Conservation (phyloP, 2,113 vertebrate species). For the Trogon surrucura region DNA sequence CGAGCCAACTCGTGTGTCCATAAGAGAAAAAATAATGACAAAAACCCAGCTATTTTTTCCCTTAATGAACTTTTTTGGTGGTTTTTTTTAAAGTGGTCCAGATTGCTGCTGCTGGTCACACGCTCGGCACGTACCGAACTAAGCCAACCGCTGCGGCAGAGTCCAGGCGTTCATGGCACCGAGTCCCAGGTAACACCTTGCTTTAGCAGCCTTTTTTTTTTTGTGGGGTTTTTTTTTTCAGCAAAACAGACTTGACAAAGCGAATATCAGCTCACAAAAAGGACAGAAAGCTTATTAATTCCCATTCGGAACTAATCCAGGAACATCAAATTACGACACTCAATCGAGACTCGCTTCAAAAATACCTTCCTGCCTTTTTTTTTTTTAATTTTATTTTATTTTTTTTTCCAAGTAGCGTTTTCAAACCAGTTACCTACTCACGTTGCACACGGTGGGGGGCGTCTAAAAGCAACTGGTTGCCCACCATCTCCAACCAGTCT, state of each 20-base stretch:
- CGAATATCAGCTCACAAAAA: background rate
- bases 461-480: background rate
- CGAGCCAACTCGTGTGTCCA: background rate
- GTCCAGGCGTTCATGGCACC: background rate
- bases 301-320: background rate
- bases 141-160: background rate
- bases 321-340: background rate
- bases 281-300: background rate
- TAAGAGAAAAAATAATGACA: background rate
- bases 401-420: background rate
- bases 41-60: background rate
- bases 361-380: background rate
- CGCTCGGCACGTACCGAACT: background rate
- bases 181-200: background rate
- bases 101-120: conserved; percentile 1
- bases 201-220: background rate
- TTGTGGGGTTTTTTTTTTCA: background rate
- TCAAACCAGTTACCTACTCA: background rate
- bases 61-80: background rate
- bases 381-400: background rate
- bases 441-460: background rate
- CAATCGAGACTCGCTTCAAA: background rate
- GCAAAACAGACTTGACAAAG: background rate
- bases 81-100: background rate
- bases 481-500: background rate